A percentile compares a stretch with the other conserved stretches of the same genome.
These are phyloP conservation scores for Aleadryas rufinucha DNA, from an alignment of 2,113 vertebrate species.

Conservation along the genomic window DNA sequence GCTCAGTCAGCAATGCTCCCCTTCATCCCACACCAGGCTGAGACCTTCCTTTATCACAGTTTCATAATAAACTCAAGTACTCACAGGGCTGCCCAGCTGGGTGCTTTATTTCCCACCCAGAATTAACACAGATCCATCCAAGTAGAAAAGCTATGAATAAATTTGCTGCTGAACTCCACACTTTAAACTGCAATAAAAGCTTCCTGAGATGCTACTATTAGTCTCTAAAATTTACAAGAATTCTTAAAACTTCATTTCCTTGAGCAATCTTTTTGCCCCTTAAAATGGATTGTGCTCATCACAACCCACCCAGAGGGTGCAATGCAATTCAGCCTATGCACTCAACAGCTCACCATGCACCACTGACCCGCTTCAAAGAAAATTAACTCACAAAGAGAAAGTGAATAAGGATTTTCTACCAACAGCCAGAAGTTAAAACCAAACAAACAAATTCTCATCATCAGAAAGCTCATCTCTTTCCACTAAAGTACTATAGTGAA, in stretches of 20 bases:
- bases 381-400: background rate
- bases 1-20: background rate
- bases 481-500: background rate
- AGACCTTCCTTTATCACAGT: background rate
- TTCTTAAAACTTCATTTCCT: background rate
- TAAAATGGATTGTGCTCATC: background rate
- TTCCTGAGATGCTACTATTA: background rate
- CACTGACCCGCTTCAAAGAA: background rate
- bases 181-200: background rate
- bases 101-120: background rate
- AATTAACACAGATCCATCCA: background rate
- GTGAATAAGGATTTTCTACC: background rate
- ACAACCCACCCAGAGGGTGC: background rate
- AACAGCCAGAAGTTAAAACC: background rate
- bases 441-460: background rate
- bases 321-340: background rate
- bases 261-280: background rate
- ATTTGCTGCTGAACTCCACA: background rate
- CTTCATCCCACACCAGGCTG: background rate
- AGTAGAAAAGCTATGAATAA: constrained; percentile 19
- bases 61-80: background rate
- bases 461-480: background rate
- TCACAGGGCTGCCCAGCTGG: background rate
- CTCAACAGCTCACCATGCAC: background rate
- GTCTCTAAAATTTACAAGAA: background rate